phyloP scores from a whole-genome alignment of 2,797 vertebrate genomes.

The Trachurus trachurus region DNA sequence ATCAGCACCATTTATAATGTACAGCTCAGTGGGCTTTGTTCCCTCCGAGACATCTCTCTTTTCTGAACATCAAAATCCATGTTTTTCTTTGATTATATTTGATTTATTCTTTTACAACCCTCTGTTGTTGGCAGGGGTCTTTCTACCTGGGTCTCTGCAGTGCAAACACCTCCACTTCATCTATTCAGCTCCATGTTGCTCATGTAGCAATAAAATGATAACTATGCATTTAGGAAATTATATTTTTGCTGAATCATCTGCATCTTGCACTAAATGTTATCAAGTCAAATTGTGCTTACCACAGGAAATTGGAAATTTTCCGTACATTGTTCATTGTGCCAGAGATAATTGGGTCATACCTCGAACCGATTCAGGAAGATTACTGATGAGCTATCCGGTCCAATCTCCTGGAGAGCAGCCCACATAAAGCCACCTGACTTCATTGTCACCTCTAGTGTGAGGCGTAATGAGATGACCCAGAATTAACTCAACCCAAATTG shows the following conservation, averaged over 20 bases:
- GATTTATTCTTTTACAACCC: constrained; percentile 29
- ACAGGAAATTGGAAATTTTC: background rate
- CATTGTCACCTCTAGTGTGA: constrained; percentile 72
- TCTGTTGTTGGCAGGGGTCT: background rate
- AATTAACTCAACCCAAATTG: constrained; percentile 82
- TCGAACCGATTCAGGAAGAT: constrained; percentile 14
- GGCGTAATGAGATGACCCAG: constrained; percentile 80
- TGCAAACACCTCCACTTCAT: background rate
- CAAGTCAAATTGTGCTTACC: constrained; percentile 25
- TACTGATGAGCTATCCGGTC: constrained; percentile 61
- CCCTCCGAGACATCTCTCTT: background rate
- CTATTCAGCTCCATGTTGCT: background rate
- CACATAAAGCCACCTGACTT: constrained; percentile 53
- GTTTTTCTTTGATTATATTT: constrained; percentile 44
- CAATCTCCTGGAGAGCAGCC: constrained; percentile 57
- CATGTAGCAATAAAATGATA: constrained; percentile 11
- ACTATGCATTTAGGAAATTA: background rate
- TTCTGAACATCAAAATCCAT: constrained; percentile 19
- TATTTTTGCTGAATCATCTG: constrained; percentile 39
- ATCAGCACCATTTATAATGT: constrained; percentile 20
- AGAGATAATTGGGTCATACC: constrained; percentile 56
- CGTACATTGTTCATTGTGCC: constrained; percentile 25
- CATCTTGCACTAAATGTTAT: background rate
- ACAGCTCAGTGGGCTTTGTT: constrained; percentile 35
- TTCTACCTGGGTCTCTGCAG: background rate